Evolutionary conservation across 2,888 invertebrate genomes (phyloP), one percentile per base, ranked within the genome.

Genomic region (Cataglyphis altisquamis): DNA sequence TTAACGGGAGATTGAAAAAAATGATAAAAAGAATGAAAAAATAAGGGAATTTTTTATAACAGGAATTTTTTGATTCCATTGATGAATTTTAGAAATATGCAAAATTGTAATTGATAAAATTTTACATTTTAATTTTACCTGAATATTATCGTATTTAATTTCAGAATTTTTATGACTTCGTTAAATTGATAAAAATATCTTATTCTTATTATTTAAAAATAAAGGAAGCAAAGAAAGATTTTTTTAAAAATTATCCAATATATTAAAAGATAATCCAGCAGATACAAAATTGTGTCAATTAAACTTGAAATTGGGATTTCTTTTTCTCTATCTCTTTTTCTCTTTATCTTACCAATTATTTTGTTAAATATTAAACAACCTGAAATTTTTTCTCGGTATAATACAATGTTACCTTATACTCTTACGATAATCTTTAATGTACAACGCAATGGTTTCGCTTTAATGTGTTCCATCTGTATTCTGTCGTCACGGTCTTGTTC

Each of bases 401-500:
- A 15, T 18, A 39, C 39, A 68, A 55, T 32, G 18, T 41, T 41
- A 12, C 66, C 8, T 52, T n/a, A 6, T 29, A 39, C 41, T 77
- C n/a, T 9, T 32, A 12, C 45, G 45, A 80, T 80, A 72, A 80
- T 72, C 60, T 80, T 72, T 60, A 73, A 72, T 45, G 73, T 70
- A 67, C 29, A 39, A 0, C 45, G 52, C 36, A n/a, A 45, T 78
- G 15, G 73, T 80, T 80, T 73, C 78, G 74, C 78, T 80, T 80
- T 80, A 80, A 80, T 80, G 36, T 36, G 60, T 72, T 80, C 73
- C 25, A 72, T 80, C 74, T 80, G 60, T 80, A 80, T 80, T 80
- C 78, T 80, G 78, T 73, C 78, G 78, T 80, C 78, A 73, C 78
- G 73, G 73, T 10, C 41, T 45, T 57, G 70, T 60, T 72, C 73